Evolutionary conservation across 2,113 vertebrate genomes (phyloP), one percentile per base, ranked within the genome.

Genomic region (Muscicapa adusta): DNA sequence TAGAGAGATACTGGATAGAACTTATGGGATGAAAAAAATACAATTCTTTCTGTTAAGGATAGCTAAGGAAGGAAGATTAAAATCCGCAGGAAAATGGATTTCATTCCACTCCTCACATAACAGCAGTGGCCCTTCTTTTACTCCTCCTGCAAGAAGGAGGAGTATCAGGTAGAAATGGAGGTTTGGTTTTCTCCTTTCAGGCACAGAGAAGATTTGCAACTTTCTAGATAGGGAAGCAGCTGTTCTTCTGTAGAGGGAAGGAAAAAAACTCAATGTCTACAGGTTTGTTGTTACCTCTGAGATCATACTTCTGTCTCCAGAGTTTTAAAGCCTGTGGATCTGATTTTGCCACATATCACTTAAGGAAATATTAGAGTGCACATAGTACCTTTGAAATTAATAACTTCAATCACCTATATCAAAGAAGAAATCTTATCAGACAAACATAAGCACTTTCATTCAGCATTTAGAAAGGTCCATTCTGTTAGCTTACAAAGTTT

Each of bases 21-120:
- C 4, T 63, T 8, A 7, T 0, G 2, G 25, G 26, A 42, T 5
- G 47, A 2, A 58, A 51, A 75, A n/a, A 70, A n/a, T 4, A 8
- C 3, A 33, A 19, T 65, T 66, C 3, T 54, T 77, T 90, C 72
- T 65, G 11, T 17, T 51, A 79, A 36, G 22, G 24, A n/a, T 17
- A 38, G 26, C 6, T 25, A 62, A 78, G 34, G 12, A 87, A 57
- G 26, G 24, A 79, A 29, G 12, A 74, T 36, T 61, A 80, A 92
- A 73, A 65, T 62, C 19, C 1, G 0, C 50, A 43, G 5, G 56
- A 71, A 77, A 90, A 36, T 42, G 0, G 14, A 63, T 68, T 72
- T 54, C 38, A 70, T 79, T 75, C 53, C 34, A 63, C 53, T 47
- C 25, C 9, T 63, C 26, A 58, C 5, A 12, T 53, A 60, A 62